These are phyloP conservation scores for Aldabrachelys gigantea DNA, from an alignment of 2,113 vertebrate species.

Conservation along the genomic window DNA sequence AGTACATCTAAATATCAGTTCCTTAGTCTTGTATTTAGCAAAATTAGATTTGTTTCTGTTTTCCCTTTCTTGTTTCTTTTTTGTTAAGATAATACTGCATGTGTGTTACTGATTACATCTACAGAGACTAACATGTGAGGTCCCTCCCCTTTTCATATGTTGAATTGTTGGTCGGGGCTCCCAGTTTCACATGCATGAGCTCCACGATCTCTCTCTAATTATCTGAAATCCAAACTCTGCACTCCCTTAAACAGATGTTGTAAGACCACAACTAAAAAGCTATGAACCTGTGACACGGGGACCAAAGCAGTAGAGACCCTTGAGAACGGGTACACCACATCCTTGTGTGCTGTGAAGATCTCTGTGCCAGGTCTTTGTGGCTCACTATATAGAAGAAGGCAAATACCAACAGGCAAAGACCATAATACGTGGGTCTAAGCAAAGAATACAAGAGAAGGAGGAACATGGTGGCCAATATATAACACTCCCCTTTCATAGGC, in stretches of 20 bases:
- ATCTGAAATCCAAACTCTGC: constrained; percentile 24
- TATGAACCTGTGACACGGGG: background rate
- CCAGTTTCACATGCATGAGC: constrained; percentile 15
- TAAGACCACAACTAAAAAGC: constrained; percentile 30
- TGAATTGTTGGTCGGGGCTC: constrained; percentile 29
- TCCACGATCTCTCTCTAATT: constrained; percentile 36
- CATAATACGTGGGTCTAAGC: background rate
- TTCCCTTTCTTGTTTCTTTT: background rate
- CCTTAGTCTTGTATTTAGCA: background rate
- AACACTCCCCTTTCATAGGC: background rate
- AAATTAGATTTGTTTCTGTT: background rate
- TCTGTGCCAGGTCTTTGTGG: background rate
- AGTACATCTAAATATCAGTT: background rate
- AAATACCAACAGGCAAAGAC: background rate
- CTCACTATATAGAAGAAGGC: background rate
- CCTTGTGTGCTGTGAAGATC: background rate
- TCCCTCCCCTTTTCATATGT: constrained; percentile 43
- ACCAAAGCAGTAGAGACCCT: background rate
- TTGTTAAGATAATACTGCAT: background rate
- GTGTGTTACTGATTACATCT: constrained; percentile 40
- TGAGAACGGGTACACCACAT: background rate
- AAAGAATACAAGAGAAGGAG: background rate
- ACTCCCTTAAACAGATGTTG: constrained; percentile 3
- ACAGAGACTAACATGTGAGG: constrained; percentile 2
- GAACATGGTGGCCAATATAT: background rate